These are phyloP conservation scores for Liodrosophila aerea DNA, from an alignment of 2,888 invertebrate genomes.

Conservation along the genomic window DNA sequence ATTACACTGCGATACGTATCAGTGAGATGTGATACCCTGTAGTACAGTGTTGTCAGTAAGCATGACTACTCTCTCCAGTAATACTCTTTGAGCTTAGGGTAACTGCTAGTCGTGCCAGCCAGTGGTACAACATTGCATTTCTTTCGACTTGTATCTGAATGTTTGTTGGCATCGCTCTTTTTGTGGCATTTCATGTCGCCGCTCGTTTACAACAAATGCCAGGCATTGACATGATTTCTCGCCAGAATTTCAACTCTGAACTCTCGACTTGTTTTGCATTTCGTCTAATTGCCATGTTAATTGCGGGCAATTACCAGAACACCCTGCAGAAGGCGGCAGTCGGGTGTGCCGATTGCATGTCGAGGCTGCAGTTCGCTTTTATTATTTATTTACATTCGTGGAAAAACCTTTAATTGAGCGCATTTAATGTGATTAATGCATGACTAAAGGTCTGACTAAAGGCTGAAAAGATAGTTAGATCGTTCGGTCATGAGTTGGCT, in stretches of 20 bases:
- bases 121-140: neutral
- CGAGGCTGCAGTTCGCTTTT: conserved; percentile 16
- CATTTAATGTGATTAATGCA: conserved; percentile 38
- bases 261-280: conserved; percentile 43
- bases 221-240: conserved; percentile 67
- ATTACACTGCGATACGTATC: conserved; percentile 34
- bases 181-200: conserved; percentile 58
- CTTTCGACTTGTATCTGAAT: conserved; percentile 4
- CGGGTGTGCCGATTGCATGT: conserved; percentile 45
- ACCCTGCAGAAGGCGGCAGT: conserved; percentile 18
- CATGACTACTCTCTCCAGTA: neutral
- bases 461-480: conserved; percentile 1
- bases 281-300: conserved; percentile 63
- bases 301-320: conserved; percentile 57
- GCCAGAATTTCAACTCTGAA: conserved; percentile 16
- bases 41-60: too few species aligned
- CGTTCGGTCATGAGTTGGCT: conserved; percentile 38
- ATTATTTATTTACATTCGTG: conserved; percentile 36
- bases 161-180: conserved; percentile 19
- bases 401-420: conserved; percentile 57
- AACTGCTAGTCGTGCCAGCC: neutral
- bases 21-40: conserved; percentile 9
- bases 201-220: conserved; percentile 57
- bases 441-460: conserved; percentile 41
- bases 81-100: conserved; percentile 1